phyloP scores from a whole-genome alignment of 2,888 invertebrate species.

The Nomada flava region DNA sequence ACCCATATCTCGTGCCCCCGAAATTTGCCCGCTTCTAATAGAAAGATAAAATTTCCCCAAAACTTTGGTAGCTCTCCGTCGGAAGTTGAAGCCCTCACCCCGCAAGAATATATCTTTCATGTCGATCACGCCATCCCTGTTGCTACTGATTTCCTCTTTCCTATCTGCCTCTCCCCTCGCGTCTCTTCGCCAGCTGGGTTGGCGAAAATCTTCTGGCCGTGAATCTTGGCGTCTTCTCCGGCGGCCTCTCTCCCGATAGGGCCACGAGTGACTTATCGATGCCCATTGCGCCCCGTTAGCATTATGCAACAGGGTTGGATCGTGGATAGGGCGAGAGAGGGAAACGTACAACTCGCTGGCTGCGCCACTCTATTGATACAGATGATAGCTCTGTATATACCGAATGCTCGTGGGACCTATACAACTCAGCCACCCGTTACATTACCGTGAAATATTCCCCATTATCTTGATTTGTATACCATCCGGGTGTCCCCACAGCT shows the following conservation, averaged over 20 bases:
- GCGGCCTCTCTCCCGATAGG: constrained; percentile 3
- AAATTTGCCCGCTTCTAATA: too few relatives aligned
- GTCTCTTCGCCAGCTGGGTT: neutral
- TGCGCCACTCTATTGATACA: constrained; percentile 76
- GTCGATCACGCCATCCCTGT: neutral
- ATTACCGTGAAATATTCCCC: constrained; percentile 81
- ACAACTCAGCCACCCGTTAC: constrained; percentile 79
- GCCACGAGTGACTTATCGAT: constrained; percentile 51
- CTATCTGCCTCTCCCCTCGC: neutral
- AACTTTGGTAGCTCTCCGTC: too few relatives aligned
- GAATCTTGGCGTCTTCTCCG: constrained; percentile 37
- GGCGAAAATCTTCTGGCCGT: constrained; percentile 14
- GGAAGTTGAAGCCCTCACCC: too few relatives aligned
- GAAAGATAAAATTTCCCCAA: too few relatives aligned
- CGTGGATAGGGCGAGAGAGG: constrained; percentile 7
- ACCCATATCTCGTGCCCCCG: too few relatives aligned
- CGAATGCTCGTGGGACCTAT: constrained; percentile 76
- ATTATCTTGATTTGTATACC: constrained; percentile 82
- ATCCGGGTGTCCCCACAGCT: constrained; percentile 56
- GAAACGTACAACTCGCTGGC: constrained; percentile 33
- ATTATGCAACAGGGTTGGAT: constrained; percentile 59
- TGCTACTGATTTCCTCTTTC: neutral
- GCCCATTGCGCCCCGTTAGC: constrained; percentile 38
- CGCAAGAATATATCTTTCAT: neutral
- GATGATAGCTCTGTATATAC: constrained; percentile 69